A percentile compares a stretch with the other conserved stretches of the same genome.
phyloP scores from a whole-genome alignment of 2,888 invertebrate species.

The Eurytoma adleriae region DNA sequence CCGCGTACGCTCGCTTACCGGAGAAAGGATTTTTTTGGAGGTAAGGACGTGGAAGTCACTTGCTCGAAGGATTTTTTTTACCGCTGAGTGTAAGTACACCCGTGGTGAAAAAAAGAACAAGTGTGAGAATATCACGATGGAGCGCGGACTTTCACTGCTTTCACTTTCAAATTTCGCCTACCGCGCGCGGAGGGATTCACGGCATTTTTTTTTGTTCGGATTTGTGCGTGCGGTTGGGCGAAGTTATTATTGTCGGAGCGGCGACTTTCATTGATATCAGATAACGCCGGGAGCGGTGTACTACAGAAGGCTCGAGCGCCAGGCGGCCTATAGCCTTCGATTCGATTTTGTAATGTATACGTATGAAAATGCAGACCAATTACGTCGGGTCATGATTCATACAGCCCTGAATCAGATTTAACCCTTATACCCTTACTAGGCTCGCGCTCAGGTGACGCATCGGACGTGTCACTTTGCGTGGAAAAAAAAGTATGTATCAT shows the following conservation, averaged over 20 bases:
- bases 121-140: constrained; percentile 13
- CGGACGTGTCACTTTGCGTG: background rate
- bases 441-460: background rate
- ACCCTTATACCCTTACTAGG: constrained; percentile 26
- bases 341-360: background rate
- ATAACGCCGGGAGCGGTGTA: too few species aligned
- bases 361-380: background rate
- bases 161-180: constrained; percentile 47
- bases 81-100: background rate
- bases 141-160: constrained; percentile 46
- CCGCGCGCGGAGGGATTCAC: background rate
- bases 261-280: too few species aligned
- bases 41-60: background rate
- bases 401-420: constrained; percentile 22
- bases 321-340: too few species aligned
- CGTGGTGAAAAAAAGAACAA: background rate
- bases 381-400: constrained; percentile 14
- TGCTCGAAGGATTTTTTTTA: constrained; percentile 23
- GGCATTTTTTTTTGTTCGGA: background rate
- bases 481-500: background rate
- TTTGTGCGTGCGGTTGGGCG: background rate
- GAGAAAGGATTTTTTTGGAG: background rate
- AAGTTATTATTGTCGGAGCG: too few species aligned
- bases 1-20: background rate
- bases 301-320: too few species aligned